Base-by-base conservation (phyloP, 2,888 invertebrate species). In the Drosophila bunnanda region DNA sequence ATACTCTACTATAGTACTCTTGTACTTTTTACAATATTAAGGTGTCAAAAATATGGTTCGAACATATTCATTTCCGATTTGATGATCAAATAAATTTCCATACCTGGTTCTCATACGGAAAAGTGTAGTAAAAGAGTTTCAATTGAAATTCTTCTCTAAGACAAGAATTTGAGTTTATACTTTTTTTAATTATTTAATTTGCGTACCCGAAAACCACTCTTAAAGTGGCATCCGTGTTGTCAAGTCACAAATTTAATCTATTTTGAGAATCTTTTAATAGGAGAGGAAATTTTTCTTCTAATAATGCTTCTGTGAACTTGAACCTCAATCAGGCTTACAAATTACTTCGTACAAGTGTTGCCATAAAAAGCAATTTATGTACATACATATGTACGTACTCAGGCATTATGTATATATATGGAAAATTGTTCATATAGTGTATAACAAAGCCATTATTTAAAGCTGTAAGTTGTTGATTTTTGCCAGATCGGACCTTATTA, bases 251-350 rank as follows among this genome's bases (percentile, higher is more conserved):
- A 32, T 50, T 32, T 20, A 50, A 50, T 50, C 32, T 32, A 50
- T 50, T 50, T 50, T 32, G 20, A 15, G 32, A 50, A 32, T 50
- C 32, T 50, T 50, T 50, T 50, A 50, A 50, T 50, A 50, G 50
- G 50, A 20, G 13, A 32, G 32, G 50, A 50, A 50, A 50, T 50
- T 50, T 13, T 32, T 50, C 5, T 9, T 5, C 50, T 32, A 20
- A 32, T 50, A 50, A 50, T 50, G 50, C 2, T 50, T 32, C 9
- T 13, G 20, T 50, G 50, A 50, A 50, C 50, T 50, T 50, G 50
- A 50, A 50, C 50, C 50, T 32, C 50, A 50, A 50, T 50, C 32
- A 50, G 50, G 9, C 32, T 32, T 50, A 32, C 20, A 50, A 50
- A 50, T 32, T 32, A 32, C 32, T 50, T 20, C 2, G 13, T 20